Percentiles rank a stretch among this genome's conserved stretches.
Conservation (phyloP, 2,113 vertebrate genomes). For the Corydoras sp. region DNA sequence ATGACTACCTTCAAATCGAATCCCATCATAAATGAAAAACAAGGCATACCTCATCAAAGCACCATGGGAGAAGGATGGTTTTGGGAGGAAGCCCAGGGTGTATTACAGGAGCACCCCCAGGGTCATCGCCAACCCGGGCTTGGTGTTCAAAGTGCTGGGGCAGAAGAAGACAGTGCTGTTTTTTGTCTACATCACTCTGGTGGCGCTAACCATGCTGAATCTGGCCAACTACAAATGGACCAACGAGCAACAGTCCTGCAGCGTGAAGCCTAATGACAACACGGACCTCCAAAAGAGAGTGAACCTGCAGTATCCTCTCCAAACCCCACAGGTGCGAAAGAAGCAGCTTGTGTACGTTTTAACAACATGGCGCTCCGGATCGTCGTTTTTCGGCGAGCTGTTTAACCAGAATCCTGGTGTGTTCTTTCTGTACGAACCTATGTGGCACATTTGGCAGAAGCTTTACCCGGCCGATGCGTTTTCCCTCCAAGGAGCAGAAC, state of each 20-base stretch:
- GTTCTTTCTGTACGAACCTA: conserved; percentile 94
- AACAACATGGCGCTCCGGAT: conserved; percentile 95
- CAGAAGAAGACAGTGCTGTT: conserved; percentile 83
- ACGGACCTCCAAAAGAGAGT: conserved; percentile 61
- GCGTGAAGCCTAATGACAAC: conserved; percentile 66
- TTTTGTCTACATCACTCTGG: conserved; percentile 79
- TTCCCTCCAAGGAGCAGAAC: conserved; percentile 87
- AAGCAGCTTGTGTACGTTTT: conserved; percentile 87
- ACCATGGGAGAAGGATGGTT: conserved; percentile 65
- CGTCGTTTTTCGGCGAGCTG: conserved; percentile 95
- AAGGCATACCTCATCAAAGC: conserved; percentile 65
- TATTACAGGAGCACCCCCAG: conserved; percentile 62
- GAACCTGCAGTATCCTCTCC: conserved; percentile 64
- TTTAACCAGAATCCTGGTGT: conserved; percentile 97
- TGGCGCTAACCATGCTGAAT: conserved; percentile 84
- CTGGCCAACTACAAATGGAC: conserved; percentile 89
- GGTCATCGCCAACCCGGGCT: conserved; percentile 70
- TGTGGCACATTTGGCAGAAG: conserved; percentile 99
- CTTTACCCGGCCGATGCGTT: conserved; percentile 91
- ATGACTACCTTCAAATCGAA: no score
- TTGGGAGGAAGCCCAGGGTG: conserved; percentile 65
- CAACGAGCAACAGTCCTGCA: conserved; percentile 83
- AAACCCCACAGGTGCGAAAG: conserved; percentile 62
- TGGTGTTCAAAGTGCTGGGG: conserved; percentile 87
- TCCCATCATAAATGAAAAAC: conserved; percentile 63